Evolutionary conservation across 2,113 vertebrate species (phyloP).

Genomic region (Cyrtonyx montezumae): DNA sequence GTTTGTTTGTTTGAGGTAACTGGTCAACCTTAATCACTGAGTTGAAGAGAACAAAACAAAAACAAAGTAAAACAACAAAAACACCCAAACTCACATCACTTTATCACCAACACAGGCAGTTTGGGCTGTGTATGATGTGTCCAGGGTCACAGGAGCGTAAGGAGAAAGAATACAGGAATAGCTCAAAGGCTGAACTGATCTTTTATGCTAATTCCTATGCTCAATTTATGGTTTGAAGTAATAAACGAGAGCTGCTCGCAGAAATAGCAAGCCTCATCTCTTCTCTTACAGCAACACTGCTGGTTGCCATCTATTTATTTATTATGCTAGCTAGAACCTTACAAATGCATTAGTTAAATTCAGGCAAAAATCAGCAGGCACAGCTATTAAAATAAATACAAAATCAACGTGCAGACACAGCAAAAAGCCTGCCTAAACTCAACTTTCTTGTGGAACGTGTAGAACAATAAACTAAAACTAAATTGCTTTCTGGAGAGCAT

Average conservation of each 20-base stretch:
- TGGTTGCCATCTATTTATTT: neutral
- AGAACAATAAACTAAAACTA: neutral
- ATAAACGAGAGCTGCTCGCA: neutral
- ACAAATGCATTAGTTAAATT: neutral
- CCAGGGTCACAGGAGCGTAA: neutral
- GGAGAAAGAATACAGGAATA: neutral
- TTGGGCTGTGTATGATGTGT: neutral
- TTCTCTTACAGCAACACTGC: neutral
- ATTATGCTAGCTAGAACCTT: neutral
- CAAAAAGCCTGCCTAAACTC: neutral
- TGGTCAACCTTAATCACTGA: neutral
- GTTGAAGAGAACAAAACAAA: neutral
- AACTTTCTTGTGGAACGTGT: neutral
- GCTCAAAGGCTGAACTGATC: neutral
- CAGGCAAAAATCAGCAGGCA: neutral
- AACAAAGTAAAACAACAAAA: neutral
- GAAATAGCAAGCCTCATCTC: neutral
- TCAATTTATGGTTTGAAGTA: neutral
- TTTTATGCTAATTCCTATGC: neutral
- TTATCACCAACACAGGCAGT: neutral
- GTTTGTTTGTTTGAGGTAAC: neutral
- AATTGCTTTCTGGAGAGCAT: neutral
- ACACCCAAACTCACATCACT: neutral
- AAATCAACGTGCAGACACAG: neutral
- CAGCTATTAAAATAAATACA: rapidly evolving